Evolutionary conservation across 2,888 invertebrate genomes (phyloP).

Genomic region (Dyspetes luteomarginatus): DNA sequence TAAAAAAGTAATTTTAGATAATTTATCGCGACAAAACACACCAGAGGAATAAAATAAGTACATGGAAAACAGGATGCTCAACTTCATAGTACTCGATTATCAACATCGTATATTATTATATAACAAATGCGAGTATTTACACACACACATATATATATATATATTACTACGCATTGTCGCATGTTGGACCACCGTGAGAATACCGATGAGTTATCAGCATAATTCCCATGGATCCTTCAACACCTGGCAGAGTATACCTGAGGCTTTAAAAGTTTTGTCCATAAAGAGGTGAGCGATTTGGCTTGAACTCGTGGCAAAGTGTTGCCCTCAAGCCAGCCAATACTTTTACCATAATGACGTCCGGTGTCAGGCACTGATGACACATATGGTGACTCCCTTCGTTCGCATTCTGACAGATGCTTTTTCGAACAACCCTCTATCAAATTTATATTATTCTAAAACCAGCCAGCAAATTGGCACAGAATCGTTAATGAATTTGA

Average conservation of each 20-base stretch:
- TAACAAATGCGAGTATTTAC: constrained; percentile 48
- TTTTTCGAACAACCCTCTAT: constrained; percentile 69
- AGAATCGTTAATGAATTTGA: no score
- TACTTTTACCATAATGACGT: constrained; percentile 78
- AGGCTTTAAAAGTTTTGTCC: constrained; percentile 76
- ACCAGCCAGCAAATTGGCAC: no score
- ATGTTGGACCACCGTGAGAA: constrained; percentile 80
- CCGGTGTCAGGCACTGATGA: constrained; percentile 76
- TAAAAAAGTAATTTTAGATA: no score
- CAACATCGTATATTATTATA: constrained; percentile 48
- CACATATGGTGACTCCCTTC: constrained; percentile 77
- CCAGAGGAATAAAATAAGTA: neutral
- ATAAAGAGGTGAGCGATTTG: constrained; percentile 67
- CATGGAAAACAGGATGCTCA: constrained; percentile 29
- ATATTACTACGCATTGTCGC: constrained; percentile 58
- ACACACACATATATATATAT: no score
- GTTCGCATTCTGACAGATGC: constrained; percentile 77
- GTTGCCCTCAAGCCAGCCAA: constrained; percentile 73
- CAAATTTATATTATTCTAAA: no score
- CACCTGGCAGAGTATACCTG: constrained; percentile 78
- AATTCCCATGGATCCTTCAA: constrained; percentile 82
- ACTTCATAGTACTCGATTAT: constrained; percentile 34
- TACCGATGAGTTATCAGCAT: constrained; percentile 82
- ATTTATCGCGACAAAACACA: neutral
- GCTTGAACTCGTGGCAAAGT: constrained; percentile 51